Evolutionary conservation across 37 sponge, comb jelly and placozoan species (phyloP).

Genomic region (Beroe ovata): DNA sequence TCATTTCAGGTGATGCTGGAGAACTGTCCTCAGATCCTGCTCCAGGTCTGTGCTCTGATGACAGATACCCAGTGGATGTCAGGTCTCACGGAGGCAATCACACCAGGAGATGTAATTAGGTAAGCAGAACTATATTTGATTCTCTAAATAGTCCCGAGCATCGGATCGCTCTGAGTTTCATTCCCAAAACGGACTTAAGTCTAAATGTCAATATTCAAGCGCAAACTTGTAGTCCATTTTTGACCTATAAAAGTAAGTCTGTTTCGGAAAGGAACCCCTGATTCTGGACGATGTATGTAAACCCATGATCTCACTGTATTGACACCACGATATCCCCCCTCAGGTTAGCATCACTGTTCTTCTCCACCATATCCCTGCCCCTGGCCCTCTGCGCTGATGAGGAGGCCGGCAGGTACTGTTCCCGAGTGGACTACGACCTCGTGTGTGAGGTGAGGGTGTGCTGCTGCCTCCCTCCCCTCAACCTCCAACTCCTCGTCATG

Average conservation of each 20-base stretch:
- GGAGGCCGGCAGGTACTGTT: slow-evolving; percentile 40
- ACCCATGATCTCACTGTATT: too few species aligned
- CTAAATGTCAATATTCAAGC: too few species aligned
- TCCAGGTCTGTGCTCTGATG: slow-evolving; percentile 40
- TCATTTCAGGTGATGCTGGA: slow-evolving; percentile 61
- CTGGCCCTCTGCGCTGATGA: slow-evolving; percentile 60
- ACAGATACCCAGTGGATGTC: slow-evolving; percentile 1
- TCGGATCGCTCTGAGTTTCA: too few species aligned
- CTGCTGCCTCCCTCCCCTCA: not conserved
- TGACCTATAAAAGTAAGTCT: too few species aligned
- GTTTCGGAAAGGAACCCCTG: too few species aligned
- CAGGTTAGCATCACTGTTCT: not conserved
- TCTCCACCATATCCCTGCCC: slow-evolving; percentile 1
- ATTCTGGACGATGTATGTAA: too few species aligned
- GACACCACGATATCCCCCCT: not conserved
- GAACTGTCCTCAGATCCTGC: slow-evolving; percentile 60
- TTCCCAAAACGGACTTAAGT: too few species aligned
- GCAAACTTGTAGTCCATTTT: too few species aligned
- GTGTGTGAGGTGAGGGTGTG: not conserved
- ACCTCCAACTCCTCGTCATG: slow-evolving; percentile 4
- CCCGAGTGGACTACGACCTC: not conserved
- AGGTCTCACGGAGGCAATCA: not conserved
- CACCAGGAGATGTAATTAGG: not conserved
- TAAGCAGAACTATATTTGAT: not conserved
- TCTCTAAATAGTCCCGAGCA: too few species aligned